phyloP scores from a whole-genome alignment of 1,140 invertebrate species.

The Drosophila elegans region DNA sequence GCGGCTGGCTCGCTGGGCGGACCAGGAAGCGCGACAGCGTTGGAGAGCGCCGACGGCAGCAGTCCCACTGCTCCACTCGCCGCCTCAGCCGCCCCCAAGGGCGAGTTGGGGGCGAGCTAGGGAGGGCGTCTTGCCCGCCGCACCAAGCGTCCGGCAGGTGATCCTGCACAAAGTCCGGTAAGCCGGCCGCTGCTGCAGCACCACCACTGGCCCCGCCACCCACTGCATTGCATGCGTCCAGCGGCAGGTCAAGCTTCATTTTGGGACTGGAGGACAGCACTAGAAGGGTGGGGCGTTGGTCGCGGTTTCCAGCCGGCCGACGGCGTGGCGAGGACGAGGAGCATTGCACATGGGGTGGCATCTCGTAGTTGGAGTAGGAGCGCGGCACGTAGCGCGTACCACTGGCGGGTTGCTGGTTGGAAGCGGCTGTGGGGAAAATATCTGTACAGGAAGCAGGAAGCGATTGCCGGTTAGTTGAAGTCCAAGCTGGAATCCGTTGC shows the following conservation, averaged over 20 bases:
- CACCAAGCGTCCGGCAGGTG: constrained; percentile 87
- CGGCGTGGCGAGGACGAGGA: constrained; percentile 63
- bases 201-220: constrained; percentile 35
- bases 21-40: constrained; percentile 27
- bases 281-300: constrained; percentile 67
- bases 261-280: constrained; percentile 55
- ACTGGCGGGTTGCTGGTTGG: constrained; percentile 46
- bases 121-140: constrained; percentile 67
- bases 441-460: constrained; percentile 26
- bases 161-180: constrained; percentile 88
- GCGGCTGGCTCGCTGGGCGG: constrained; percentile 18
- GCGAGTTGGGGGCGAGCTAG: constrained; percentile 78
- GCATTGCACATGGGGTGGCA: constrained; percentile 53
- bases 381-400: constrained; percentile 73
- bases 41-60: constrained; percentile 19
- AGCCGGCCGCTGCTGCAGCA: constrained; percentile 68
- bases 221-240: constrained; percentile 44
- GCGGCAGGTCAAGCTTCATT: constrained; percentile 75
- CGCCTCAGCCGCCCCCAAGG: constrained; percentile 60
- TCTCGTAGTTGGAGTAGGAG: constrained; percentile 83
- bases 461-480: neutral
- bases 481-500: too few species aligned
- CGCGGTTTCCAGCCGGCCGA: constrained; percentile 48
- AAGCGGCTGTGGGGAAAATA: constrained; percentile 64
- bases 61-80: constrained; percentile 79